phyloP scores from a whole-genome alignment of 2,113 vertebrate species.

The Caretta caretta region DNA sequence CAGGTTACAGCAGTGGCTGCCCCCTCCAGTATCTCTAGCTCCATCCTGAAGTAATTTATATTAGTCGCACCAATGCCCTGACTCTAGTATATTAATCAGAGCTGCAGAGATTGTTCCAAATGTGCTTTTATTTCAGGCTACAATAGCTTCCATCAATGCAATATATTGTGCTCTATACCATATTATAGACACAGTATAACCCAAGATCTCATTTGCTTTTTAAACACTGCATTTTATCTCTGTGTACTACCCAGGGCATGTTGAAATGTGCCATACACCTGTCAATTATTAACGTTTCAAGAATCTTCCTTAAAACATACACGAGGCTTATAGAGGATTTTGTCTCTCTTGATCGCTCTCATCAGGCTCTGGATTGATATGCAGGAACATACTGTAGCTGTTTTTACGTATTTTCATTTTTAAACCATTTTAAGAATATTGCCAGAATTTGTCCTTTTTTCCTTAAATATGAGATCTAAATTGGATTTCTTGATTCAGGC shows the following conservation, averaged over 20 bases:
- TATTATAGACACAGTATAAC: conserved; percentile 7
- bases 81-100: background rate
- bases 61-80: conserved; percentile 13
- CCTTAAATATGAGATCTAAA: conserved; percentile 47
- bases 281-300: conserved; percentile 42
- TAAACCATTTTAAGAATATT: background rate
- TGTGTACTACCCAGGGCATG: rapidly evolving
- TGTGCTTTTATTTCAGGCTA: conserved; percentile 43
- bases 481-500: conserved; percentile 51
- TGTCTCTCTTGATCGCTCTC: conserved; percentile 14
- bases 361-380: conserved; percentile 52
- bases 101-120: conserved; percentile 43
- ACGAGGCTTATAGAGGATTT: conserved; percentile 51
- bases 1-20: background rate
- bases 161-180: background rate
- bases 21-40: conserved; percentile 17
- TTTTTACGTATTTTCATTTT: conserved; percentile 65
- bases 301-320: conserved; percentile 52
- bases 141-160: conserved; percentile 33
- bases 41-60: conserved; percentile 38
- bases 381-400: conserved; percentile 39
- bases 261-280: background rate
- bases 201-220: conserved; percentile 29
- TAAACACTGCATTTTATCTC: conserved; percentile 34
- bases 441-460: conserved; percentile 37